A percentile compares a stretch with the other conserved stretches of the same genome.
Evolutionary conservation across 1,140 invertebrate genomes (phyloP).

Genomic region (Caenorhabditis latens): DNA sequence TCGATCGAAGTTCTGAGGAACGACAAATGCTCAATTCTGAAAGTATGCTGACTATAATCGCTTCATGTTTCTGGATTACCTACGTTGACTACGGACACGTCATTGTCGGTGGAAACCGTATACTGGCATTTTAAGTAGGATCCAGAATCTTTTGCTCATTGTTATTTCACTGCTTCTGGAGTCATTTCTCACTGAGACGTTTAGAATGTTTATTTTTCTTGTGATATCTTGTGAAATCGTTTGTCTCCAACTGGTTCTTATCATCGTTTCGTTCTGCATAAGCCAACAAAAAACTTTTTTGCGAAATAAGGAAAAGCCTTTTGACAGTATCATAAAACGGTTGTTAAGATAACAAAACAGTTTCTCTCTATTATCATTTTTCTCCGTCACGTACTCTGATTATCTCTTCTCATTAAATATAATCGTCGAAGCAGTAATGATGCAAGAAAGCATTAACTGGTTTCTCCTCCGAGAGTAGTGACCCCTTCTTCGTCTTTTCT

Average conservation of each 20-base stretch:
- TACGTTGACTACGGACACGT: no score
- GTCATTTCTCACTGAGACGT: no score
- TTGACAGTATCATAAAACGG: neutral
- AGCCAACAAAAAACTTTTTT: neutral
- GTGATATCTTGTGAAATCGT: neutral
- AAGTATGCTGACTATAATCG: no score
- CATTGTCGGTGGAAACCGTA: no score
- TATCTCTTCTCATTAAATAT: neutral
- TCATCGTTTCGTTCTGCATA: neutral
- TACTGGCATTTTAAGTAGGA: no score
- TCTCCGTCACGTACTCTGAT: neutral
- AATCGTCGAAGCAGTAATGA: neutral
- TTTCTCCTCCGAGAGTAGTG: neutral
- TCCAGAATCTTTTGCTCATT: no score
- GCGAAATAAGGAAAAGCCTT: neutral
- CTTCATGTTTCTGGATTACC: no score
- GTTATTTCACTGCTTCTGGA: no score
- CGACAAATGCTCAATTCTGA: no score
- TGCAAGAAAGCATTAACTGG: conserved; percentile 17
- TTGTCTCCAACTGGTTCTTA: neutral
- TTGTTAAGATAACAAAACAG: conserved; percentile 23
- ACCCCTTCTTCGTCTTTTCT: conserved; percentile 6
- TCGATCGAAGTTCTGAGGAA: no score
- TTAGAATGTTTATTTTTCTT: no score
- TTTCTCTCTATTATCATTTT: neutral